Evolutionary conservation across 2,888 invertebrate species (phyloP), one percentile per base, ranked within the genome.

Genomic region (Meganola albula): DNA sequence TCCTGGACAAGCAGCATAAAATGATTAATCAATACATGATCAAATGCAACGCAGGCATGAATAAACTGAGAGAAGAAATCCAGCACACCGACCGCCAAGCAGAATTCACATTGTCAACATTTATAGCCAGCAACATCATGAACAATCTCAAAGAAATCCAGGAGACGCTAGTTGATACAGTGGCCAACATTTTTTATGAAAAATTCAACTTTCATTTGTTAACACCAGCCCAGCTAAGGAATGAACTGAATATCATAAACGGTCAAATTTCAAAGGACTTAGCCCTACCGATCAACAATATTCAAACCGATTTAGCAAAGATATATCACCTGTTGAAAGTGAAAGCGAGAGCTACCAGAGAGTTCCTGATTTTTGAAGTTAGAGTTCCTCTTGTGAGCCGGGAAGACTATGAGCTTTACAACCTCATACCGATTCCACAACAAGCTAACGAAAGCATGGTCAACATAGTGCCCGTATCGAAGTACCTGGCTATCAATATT

Each of bases 181-280:
- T 44, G 1, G 33, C 41, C 0, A 37, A 47, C 13, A 10, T 47
- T 4, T 38, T 34, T 18, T 23, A 47, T 9, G 47, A 37, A 2
- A 26, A 27, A 6, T 36, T 47, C 3, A 45, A 43, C 24, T 4
- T 41, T 3, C 50, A 47, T 23, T 16, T 47, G 1, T 7, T 47
- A n/a, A 37, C 40, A 0, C 43, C 44, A 4, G 13, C 40, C 5
- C 44, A 48, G 33, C 22, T 50, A 16, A 24, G 23, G 22, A 14
- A 31, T 9, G 34, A 43, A 31, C 22, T 50, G 2, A 33, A 28
- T 8, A 27, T 34, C 4, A 48, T 51, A 10, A 26, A 42, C 1
- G 21, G 37, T 2, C 34, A 32, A 10, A 9, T 50, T 12, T 5
- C 39, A 1, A 31, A 23, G 6, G 44, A 51, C 9, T 7, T 44